Conservation (phyloP, 2,797 vertebrate species). For the Enteromius argenteus region DNA sequence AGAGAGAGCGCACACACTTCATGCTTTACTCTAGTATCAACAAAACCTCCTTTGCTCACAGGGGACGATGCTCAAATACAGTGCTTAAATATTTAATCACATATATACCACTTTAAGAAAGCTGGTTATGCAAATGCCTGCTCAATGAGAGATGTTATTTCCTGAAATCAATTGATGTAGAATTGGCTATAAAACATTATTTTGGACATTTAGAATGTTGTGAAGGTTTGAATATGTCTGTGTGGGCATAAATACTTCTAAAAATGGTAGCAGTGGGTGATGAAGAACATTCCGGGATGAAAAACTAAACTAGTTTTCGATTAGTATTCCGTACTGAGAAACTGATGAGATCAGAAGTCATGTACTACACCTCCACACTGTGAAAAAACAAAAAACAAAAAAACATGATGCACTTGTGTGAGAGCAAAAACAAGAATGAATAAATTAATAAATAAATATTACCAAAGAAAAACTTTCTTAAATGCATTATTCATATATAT, state of each 20-base stretch:
- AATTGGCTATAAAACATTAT: constrained; percentile 22
- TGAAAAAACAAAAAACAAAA: background rate
- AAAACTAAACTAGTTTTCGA: background rate
- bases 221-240: constrained; percentile 27
- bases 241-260: constrained; percentile 27
- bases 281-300: background rate
- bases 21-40: constrained; percentile 38
- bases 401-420: background rate
- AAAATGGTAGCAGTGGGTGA: constrained; percentile 18
- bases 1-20: background rate
- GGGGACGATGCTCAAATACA: constrained; percentile 47
- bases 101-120: constrained; percentile 57
- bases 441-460: background rate
- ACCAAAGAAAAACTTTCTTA: background rate
- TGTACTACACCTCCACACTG: constrained; percentile 2
- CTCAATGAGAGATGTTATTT: constrained; percentile 55
- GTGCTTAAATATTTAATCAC: constrained; percentile 59
- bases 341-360: background rate
- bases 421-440: background rate
- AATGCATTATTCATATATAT: background rate
- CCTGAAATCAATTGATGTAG: constrained; percentile 35
- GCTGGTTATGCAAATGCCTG: constrained; percentile 60
- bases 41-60: constrained; percentile 33
- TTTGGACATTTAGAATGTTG: background rate
- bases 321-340: constrained; percentile 14